Base-by-base conservation (phyloP, 2,888 invertebrate genomes). In the Iselma pallidipennis region DNA sequence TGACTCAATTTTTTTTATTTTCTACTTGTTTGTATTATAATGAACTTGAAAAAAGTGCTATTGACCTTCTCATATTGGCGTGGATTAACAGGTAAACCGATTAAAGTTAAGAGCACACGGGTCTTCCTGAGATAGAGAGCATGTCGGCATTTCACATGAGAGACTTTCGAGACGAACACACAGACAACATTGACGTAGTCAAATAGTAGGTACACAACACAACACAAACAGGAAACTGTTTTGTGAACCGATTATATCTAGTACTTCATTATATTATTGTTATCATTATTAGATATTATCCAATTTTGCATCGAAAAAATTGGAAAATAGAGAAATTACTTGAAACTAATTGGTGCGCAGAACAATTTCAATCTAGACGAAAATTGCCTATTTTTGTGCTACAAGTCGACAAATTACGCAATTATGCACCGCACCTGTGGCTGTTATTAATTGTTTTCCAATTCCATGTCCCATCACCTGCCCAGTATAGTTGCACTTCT, bases 81-180 rank as follows among this genome's bases (percentile, higher is more conserved):
- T 72, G 78, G 78, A 79, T 79, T 78, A 79, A 78, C 78, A 78
- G 76, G 78, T 79, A 78, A 79, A 79, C 75, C 78, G 79, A 79
- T 79, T 78, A 78, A 79, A 78, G 77, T 76, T 76, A 37, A 37
- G 76, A 74, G 73, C 74, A 74, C 59, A 59, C 73, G 70, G 68
- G 71, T 66, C 63, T 63, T 56, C 66, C 70, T 70, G 71, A 69
- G 37, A 37, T 37, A 67, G 65, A 67, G 65, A 68, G 66, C 69
- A 69, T 71, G 69, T 71, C 71, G 74, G 72, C 67, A 66, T 66
- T 68, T 66, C 69, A 70, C 70, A 68, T 71, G 71, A 71, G 71
- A 69, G 70, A 70, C 9, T 37, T 37, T 37, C 16, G n/a, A n/a
- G n/a, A n/a, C n/a, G 33, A 14, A 7, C n/a, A 37, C 14, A 6